phyloP scores from a whole-genome alignment of 2,888 invertebrate species.

The Apocheima hispidaria region DNA sequence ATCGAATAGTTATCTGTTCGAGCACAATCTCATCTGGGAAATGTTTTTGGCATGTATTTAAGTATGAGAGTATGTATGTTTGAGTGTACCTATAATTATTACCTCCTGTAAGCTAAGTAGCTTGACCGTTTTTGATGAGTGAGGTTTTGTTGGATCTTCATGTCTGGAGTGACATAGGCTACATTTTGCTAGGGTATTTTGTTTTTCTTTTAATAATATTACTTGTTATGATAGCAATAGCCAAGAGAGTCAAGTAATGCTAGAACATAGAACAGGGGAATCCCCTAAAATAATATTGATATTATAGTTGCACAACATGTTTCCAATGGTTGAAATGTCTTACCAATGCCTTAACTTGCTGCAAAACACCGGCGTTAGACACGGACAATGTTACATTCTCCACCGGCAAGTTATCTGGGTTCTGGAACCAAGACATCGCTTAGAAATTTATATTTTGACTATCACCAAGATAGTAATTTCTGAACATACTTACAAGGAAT shows the following conservation, averaged over 20 bases:
- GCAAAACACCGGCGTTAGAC: conserved; percentile 81
- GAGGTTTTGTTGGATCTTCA: too few species aligned
- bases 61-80: too few species aligned
- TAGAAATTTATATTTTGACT: not conserved
- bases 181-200: too few species aligned
- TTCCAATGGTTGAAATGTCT: conserved; percentile 48
- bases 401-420: conserved; percentile 86
- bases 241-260: not conserved
- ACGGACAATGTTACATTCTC: conserved; percentile 77
- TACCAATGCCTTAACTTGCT: conserved; percentile 88
- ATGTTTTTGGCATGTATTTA: too few species aligned
- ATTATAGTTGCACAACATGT: conserved; percentile 21
- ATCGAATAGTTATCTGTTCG: too few species aligned
- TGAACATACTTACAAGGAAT: conserved; percentile 25
- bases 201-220: too few species aligned
- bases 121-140: too few species aligned
- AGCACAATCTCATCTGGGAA: too few species aligned
- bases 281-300: conserved; percentile 38
- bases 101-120: too few species aligned
- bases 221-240: not conserved
- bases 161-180: too few species aligned
- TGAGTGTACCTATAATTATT: too few species aligned
- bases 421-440: conserved; percentile 70
- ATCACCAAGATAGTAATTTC: not conserved
- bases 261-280: conserved; percentile 19